Percentiles rank a stretch among this genome's conserved stretches.
Conservation (phyloP, 2,113 vertebrate species). For the Sitta europaea region DNA sequence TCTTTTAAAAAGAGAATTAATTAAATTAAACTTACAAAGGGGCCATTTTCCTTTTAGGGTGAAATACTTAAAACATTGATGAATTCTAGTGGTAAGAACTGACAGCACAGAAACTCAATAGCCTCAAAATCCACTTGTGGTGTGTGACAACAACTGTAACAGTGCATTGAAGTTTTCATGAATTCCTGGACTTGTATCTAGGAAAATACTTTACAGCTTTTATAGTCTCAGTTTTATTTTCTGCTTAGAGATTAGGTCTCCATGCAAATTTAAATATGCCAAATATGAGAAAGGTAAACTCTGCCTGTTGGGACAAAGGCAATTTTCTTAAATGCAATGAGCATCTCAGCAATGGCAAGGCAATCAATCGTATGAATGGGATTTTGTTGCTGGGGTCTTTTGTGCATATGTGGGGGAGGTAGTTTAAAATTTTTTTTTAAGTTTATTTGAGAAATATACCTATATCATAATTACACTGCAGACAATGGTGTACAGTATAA, state of each 20-base stretch:
- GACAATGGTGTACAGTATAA: not conserved
- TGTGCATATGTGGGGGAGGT: fast-evolving
- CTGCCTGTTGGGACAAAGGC: not conserved
- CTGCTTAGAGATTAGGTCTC: not conserved
- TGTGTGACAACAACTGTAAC: constrained; percentile 12
- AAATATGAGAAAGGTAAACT: not conserved
- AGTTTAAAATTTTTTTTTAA: fast-evolving
- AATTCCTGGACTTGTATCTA: constrained; percentile 15
- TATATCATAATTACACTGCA: not conserved
- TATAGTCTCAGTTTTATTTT: not conserved
- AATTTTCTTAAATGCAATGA: not conserved
- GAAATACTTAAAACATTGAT: constrained; percentile 7
- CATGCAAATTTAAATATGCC: not conserved
- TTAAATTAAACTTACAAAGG: constrained; percentile 21
- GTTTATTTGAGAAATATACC: not conserved
- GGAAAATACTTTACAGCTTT: constrained; percentile 3
- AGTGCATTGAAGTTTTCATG: not conserved
- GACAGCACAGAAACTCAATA: constrained; percentile 17
- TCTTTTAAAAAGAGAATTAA: constrained; percentile 2
- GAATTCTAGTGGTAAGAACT: constrained; percentile 23
- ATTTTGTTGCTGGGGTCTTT: not conserved
- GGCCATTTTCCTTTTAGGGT: constrained; percentile 1
- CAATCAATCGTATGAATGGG: not conserved
- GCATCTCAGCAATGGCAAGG: not conserved
- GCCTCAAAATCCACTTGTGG: not conserved